These are phyloP conservation scores for Actinostola sp. DNA, from an alignment of 92 coral and sea anemone species.

Conservation along the genomic window DNA sequence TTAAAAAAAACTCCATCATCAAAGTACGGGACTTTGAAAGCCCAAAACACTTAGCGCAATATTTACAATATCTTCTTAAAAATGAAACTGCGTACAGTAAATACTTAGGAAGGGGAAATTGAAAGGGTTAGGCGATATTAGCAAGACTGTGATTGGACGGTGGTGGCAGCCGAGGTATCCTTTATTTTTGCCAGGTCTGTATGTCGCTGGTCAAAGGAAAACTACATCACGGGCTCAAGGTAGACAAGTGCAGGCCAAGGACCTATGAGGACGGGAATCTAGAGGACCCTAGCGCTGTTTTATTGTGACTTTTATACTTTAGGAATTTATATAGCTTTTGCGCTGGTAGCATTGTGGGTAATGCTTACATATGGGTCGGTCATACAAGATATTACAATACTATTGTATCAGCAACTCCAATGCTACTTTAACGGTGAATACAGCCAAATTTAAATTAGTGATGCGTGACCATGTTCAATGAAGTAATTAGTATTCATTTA, in stretches of 20 bases:
- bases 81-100: slow-evolving; percentile 86
- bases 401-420: too few species aligned
- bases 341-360: slow-evolving; percentile 51
- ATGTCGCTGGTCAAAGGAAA: slow-evolving; percentile 94
- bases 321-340: slow-evolving; percentile 54
- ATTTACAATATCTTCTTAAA: slow-evolving; percentile 49
- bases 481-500: too few species aligned
- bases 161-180: slow-evolving; percentile 98
- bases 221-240: slow-evolving; percentile 84
- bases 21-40: slow-evolving; percentile 84
- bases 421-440: too few species aligned
- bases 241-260: slow-evolving; percentile 81
- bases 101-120: slow-evolving; percentile 92
- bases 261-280: slow-evolving; percentile 81
- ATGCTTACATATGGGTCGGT: slow-evolving; percentile 28
- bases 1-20: slow-evolving; percentile 73
- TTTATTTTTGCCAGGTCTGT: slow-evolving; percentile 93
- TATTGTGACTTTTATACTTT: slow-evolving; percentile 54
- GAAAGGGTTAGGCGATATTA: slow-evolving; percentile 86
- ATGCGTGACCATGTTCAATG: too few species aligned
- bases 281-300: slow-evolving; percentile 53
- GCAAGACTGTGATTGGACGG: slow-evolving; percentile 80
- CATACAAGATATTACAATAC: too few species aligned
- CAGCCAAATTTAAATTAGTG: too few species aligned
- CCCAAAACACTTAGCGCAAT: slow-evolving; percentile 82